Conservation (phyloP, 2,888 invertebrate genomes). For the Myathropa florea region DNA sequence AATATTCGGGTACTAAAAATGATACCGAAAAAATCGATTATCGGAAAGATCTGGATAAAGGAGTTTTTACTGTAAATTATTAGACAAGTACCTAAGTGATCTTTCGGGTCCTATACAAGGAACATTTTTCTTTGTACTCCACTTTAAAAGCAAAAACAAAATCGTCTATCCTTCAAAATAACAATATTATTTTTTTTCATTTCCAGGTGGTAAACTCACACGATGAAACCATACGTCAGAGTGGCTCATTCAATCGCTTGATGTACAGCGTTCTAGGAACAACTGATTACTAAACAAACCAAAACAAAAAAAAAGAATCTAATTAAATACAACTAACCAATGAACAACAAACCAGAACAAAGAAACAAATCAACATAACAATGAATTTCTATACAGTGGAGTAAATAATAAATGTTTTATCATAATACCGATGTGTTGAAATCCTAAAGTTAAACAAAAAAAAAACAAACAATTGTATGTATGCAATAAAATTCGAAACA, state of each 20-base stretch:
- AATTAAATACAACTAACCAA: conserved; percentile 54
- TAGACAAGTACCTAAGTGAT: no score
- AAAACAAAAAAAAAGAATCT: conserved; percentile 23
- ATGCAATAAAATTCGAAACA: conserved; percentile 56
- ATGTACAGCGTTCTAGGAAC: conserved; percentile 95
- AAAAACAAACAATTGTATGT: conserved; percentile 25
- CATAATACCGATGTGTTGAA: conserved; percentile 51
- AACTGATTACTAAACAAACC: conserved; percentile 83
- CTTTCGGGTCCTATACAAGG: no score
- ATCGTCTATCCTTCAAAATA: not conserved
- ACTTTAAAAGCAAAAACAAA: not conserved
- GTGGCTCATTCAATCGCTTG: conserved; percentile 94
- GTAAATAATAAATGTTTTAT: conserved; percentile 64
- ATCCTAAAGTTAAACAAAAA: conserved; percentile 44
- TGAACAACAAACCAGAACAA: conserved; percentile 22
- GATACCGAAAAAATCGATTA: no score
- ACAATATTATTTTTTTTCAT: not conserved
- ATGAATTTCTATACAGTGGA: conserved; percentile 62
- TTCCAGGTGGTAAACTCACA: conserved; percentile 82
- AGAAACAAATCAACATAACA: conserved; percentile 25
- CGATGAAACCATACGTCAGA: conserved; percentile 93
- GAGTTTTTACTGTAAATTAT: no score
- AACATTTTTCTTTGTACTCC: no score
- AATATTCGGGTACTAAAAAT: no score
- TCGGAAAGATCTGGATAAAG: no score